Evolutionary conservation across 2,113 vertebrate species (phyloP).

Genomic region (Pollimyrus isidori): DNA sequence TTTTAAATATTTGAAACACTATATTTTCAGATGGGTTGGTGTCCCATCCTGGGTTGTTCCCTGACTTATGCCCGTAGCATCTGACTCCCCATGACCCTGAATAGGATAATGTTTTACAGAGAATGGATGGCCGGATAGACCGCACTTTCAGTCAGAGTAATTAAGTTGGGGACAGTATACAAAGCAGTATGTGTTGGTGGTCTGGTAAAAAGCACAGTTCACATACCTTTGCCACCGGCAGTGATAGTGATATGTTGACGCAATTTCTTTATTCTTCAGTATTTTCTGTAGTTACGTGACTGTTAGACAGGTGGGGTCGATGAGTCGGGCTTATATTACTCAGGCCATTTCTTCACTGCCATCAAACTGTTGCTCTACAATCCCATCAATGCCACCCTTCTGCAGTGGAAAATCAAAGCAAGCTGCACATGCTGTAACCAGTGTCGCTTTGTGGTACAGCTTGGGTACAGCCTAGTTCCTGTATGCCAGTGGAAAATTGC

Average conservation of each 20-base stretch:
- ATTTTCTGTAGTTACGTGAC: neutral
- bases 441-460: neutral
- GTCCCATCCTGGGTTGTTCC: neutral
- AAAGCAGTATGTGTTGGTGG: neutral
- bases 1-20: neutral
- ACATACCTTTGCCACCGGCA: neutral
- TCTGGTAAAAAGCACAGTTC: neutral
- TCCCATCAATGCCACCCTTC: neutral
- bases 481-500: neutral
- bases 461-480: neutral
- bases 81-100: neutral
- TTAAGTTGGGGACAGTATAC: neutral
- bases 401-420: neutral
- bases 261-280: neutral
- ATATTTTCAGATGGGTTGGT: neutral
- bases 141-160: neutral
- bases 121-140: neutral
- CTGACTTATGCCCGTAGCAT: neutral
- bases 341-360: neutral
- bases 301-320: neutral
- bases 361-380: neutral
- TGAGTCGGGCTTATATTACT: neutral
- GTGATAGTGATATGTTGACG: neutral
- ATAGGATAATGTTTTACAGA: neutral
- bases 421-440: neutral